Base-by-base conservation (phyloP, 2,797 vertebrate genomes). In the Falco berigora region DNA sequence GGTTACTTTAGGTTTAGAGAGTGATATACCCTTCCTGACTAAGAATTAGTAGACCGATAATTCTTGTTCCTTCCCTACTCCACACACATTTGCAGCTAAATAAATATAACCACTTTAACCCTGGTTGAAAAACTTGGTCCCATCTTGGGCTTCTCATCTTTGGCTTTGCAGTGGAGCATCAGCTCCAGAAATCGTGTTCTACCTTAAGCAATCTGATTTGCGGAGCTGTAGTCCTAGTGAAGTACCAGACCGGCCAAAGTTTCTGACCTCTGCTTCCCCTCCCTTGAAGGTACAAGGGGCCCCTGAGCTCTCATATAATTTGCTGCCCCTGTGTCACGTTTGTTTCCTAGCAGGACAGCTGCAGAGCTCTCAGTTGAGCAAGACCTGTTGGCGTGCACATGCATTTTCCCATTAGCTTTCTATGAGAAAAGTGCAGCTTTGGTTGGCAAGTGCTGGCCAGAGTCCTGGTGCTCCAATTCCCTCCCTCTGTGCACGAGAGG, bases 391-490 rank as follows among this genome's bases (percentile, higher is more conserved):
- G 58, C n/a, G 8, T 30, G 20, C 62, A 83, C 34, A 46, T 80
- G 66, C 8, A 2, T 74, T 95, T 92, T 88, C 50, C 89, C 62
- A 16, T 82, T 78, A n/a, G 50, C 80, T 93, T 78, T 82, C 90
- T 27, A 4, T 68, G 86, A 94, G 91, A 90, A 97, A 92, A 92
- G 49, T 20, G 7, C 66, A 71, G 92, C 88, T 79, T 67, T 59
- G 92, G 90, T 74, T 86, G 92, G 86, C 71, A 80, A 94, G 40
- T 59, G 58, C 84, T 85, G 84, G 90, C 92, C 93, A 89, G 86
- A 58, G 90, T 67, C 73, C 80, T 67, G 44, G 63, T 72, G 69
- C 94, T 91, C 50, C 55, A 69, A 6, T 74, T 89, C 81, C 58
- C 58, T 95, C 91, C 84, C 74, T 62, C 63, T 59, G 72, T 68